Percentiles rank a stretch among this genome's conserved stretches.
Evolutionary conservation across 2,797 vertebrate genomes (phyloP).

Genomic region (Crypturellus tataupa): DNA sequence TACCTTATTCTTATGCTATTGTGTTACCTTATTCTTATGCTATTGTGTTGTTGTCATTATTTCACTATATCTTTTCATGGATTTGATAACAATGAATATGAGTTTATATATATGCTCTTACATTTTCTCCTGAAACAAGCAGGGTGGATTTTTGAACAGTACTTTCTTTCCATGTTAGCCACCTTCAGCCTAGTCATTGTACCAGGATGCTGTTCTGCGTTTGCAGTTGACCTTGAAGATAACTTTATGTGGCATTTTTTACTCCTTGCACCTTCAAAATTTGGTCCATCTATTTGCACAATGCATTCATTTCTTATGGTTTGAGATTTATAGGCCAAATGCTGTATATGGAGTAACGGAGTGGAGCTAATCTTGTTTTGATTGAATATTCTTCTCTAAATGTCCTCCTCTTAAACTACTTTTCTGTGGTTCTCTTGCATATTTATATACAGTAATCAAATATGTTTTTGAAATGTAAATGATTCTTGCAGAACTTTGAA

Average conservation of each 20-base stretch:
- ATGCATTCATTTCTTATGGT: background rate
- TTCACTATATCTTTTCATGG: background rate
- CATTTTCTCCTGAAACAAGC: background rate
- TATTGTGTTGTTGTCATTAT: background rate
- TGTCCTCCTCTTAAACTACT: background rate
- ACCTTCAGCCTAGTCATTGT: background rate
- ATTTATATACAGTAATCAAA: slow-evolving; percentile 35
- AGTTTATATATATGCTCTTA: background rate
- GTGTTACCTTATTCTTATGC: background rate
- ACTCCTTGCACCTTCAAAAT: background rate
- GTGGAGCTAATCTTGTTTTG: background rate
- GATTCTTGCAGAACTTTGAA: slow-evolving; percentile 11
- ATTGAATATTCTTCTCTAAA: slow-evolving; percentile 1
- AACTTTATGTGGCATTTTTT: background rate
- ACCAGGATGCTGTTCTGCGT: background rate
- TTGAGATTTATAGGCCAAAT: background rate
- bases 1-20: too few species aligned
- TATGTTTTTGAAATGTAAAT: slow-evolving; percentile 1
- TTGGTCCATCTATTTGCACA: background rate
- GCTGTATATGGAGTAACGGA: background rate
- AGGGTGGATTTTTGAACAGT: background rate
- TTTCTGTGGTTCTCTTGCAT: slow-evolving; percentile 4
- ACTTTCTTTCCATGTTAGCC: background rate
- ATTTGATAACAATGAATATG: background rate
- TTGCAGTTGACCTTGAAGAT: background rate